Evolutionary conservation across 1,140 invertebrate genomes (phyloP).

Genomic region (Chlorops oryzae): DNA sequence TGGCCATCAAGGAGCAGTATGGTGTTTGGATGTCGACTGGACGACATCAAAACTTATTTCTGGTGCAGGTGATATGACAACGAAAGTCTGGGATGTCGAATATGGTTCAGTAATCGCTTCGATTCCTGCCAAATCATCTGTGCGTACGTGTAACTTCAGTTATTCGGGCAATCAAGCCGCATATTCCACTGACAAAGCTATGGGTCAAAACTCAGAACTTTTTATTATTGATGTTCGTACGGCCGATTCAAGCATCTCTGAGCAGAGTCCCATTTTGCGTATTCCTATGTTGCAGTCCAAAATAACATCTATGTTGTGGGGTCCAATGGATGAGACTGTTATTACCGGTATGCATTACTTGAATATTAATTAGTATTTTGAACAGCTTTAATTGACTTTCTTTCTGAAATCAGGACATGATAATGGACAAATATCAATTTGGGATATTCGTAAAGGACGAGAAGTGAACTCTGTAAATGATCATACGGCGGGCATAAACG

Average conservation of each 20-base stretch:
- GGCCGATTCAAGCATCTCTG: slow-evolving; percentile 55
- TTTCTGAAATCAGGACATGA: slow-evolving; percentile 63
- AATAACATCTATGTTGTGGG: slow-evolving; percentile 90
- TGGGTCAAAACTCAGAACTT: slow-evolving; percentile 85
- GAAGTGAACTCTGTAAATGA: slow-evolving; percentile 68
- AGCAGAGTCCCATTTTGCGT: slow-evolving; percentile 57
- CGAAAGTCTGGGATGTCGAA: slow-evolving; percentile 83
- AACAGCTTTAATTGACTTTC: not conserved
- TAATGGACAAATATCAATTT: slow-evolving; percentile 83
- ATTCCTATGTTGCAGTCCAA: slow-evolving; percentile 65
- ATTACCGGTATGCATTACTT: slow-evolving; percentile 61
- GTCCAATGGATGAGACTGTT: slow-evolving; percentile 81
- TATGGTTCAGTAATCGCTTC: slow-evolving; percentile 67
- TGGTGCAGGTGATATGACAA: slow-evolving; percentile 87
- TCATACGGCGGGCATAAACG: slow-evolving; percentile 85
- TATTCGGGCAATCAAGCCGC: slow-evolving; percentile 88
- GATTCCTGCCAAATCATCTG: slow-evolving; percentile 77
- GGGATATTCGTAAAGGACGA: slow-evolving; percentile 85
- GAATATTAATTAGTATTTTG: too few species aligned
- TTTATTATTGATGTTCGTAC: slow-evolving; percentile 75
- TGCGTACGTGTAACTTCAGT: slow-evolving; percentile 86
- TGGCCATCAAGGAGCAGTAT: slow-evolving; percentile 94
- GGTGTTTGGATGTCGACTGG: slow-evolving; percentile 97
- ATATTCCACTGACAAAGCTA: slow-evolving; percentile 88
- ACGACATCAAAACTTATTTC: slow-evolving; percentile 86